Percentiles rank a stretch among this genome's conserved stretches.
Evolutionary conservation across 2,888 invertebrate genomes (phyloP).

Genomic region (Nematopogon swammerdamellus): DNA sequence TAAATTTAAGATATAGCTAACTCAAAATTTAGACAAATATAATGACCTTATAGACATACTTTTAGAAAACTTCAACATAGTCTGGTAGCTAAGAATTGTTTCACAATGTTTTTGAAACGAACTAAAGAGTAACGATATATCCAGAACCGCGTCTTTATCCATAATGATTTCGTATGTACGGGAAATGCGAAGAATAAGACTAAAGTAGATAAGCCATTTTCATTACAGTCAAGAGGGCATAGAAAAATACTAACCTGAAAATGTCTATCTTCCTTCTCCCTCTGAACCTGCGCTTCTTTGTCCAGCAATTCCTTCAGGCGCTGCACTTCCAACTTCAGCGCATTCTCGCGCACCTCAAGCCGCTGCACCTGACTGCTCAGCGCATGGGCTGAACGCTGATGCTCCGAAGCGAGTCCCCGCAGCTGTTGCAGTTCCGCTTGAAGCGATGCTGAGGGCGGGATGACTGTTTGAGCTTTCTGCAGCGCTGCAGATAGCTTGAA

Average conservation of each 20-base stretch:
- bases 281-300: constrained; percentile 21
- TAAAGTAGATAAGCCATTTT: too few species aligned
- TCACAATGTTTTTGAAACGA: too few species aligned
- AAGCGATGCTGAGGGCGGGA: constrained; percentile 28
- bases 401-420: constrained; percentile 53
- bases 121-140: too few species aligned
- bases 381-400: constrained; percentile 54
- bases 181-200: too few species aligned
- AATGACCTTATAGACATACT: too few species aligned
- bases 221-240: too few species aligned
- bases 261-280: constrained; percentile 25
- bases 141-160: too few species aligned
- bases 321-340: constrained; percentile 10
- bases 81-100: too few species aligned
- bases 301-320: constrained; percentile 9
- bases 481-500: constrained; percentile 30
- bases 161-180: too few species aligned
- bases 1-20: too few species aligned
- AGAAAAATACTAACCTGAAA: constrained; percentile 27
- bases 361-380: constrained; percentile 42
- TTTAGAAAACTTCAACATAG: too few species aligned
- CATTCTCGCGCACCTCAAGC: constrained; percentile 21
- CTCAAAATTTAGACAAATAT: too few species aligned
- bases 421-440: constrained; percentile 37
- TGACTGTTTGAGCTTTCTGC: constrained; percentile 17